Percentiles rank a stretch among this genome's conserved stretches.
phyloP scores from a whole-genome alignment of 2,113 vertebrate species.

The Myodes glareolus region DNA sequence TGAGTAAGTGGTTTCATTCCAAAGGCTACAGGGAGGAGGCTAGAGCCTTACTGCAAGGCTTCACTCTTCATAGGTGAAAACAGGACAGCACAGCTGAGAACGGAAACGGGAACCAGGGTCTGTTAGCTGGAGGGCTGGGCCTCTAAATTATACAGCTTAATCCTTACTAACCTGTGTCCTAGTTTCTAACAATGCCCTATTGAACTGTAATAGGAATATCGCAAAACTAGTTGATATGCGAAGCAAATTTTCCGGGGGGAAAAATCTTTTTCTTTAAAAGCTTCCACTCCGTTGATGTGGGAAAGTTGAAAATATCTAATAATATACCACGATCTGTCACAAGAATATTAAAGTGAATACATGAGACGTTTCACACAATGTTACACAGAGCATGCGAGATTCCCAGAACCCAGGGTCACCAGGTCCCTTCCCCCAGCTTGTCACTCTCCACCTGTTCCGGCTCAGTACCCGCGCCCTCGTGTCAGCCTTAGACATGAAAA shows the following conservation, averaged over 20 bases:
- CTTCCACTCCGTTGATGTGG: neutral
- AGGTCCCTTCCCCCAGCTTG: accelerated
- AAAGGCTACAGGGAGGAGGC: slow-evolving; percentile 3
- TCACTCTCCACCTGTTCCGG: accelerated
- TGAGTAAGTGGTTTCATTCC: slow-evolving; percentile 30
- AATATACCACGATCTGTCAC: neutral
- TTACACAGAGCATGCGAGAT: neutral
- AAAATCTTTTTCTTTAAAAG: neutral
- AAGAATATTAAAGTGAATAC: neutral
- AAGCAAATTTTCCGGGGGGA: neutral
- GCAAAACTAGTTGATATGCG: neutral
- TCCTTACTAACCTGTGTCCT: neutral
- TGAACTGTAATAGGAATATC: neutral
- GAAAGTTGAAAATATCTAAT: neutral
- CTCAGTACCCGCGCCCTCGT: neutral
- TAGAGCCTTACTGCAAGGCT: neutral
- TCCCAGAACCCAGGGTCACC: neutral
- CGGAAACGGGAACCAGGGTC: neutral
- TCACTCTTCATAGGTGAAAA: neutral
- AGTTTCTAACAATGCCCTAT: neutral
- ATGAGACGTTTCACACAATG: neutral
- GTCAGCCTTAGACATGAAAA: neutral
- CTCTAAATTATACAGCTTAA: neutral
- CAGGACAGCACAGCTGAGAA: neutral
- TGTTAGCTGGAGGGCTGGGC: neutral